These are phyloP conservation scores for Macrocentrus cingulum DNA, from an alignment of 1,140 invertebrate species.

Conservation along the genomic window DNA sequence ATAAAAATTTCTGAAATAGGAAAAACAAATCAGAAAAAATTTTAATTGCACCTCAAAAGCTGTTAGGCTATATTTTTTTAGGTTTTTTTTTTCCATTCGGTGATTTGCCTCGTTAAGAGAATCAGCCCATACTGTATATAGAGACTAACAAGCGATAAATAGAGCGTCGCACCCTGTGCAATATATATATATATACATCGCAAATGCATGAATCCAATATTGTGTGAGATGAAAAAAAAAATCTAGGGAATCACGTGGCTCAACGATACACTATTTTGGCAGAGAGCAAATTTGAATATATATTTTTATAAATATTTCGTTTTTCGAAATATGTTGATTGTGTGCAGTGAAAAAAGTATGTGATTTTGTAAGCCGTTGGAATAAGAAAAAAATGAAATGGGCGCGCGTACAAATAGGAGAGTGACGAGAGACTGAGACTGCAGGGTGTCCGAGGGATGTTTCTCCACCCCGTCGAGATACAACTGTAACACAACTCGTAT, in stretches of 20 bases:
- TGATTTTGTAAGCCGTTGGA: constrained; percentile 1
- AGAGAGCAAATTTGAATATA: too few species aligned
- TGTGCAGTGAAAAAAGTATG: constrained; percentile 7
- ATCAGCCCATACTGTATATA: constrained; percentile 54
- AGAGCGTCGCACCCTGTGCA: constrained; percentile 39
- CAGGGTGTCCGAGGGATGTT: constrained; percentile 36
- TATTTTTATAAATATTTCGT: too few species aligned
- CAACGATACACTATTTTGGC: too few species aligned
- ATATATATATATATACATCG: constrained; percentile 10
- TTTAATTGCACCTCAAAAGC: neutral
- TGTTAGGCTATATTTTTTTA: neutral
- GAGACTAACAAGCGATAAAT: constrained; percentile 57
- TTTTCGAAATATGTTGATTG: neutral
- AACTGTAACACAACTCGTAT: constrained; percentile 33
- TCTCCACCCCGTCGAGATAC: constrained; percentile 33
- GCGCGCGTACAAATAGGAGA: neutral
- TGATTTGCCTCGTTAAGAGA: constrained; percentile 51
- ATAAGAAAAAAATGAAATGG: constrained; percentile 16
- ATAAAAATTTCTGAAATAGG: too few species aligned
- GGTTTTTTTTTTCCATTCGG: neutral
- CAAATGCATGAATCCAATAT: constrained; percentile 4
- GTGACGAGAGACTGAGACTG: constrained; percentile 23
- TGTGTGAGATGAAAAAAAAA: too few species aligned
- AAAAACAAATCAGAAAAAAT: neutral
- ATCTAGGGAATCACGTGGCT: too few species aligned